Base-by-base conservation (phyloP, 2,888 invertebrate genomes). In the Silvanus unidentatus region DNA sequence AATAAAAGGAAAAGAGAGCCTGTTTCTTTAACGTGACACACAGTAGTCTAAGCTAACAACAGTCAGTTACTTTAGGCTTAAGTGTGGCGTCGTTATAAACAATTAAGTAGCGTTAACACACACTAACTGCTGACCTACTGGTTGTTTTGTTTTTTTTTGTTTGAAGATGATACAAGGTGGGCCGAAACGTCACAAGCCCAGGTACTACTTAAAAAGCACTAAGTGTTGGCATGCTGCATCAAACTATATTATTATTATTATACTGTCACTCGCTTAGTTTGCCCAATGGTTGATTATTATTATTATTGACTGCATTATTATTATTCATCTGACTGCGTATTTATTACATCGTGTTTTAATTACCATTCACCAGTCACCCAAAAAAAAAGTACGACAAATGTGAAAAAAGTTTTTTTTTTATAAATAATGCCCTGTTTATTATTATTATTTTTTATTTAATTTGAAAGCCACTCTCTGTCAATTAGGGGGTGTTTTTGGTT, bases 151-250 rank as follows among this genome's bases (percentile, higher is more conserved):
- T 57, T 62, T 55, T 60, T 53, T 62, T 62, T n/a, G n/a, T n/a
- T n/a, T 56, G 63, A 61, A 62, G 62, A 62, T 58, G 55, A 59
- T 58, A 59, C 61, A 59, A 54, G 52, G 53, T 57, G 61, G 59
- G 58, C 59, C 60, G 59, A 54, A 54, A 51, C 59, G 56, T 58
- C 62, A 55, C 62, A 57, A 61, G 63, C 65, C 62, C 67, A 70
- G 69, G 69, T 70, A 70, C 62, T 63, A 60, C 53, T 62, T 64
- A 64, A 59, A 60, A 62, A 69, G 69, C 70, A 71, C 69, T 71
- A 64, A 68, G 70, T 72, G 70, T 72, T 71, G 68, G 71, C 72
- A 72, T 72, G 72, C 66, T 71, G 70, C 70, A 72, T 71, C 65
- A 58, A 54, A 57, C 12, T 37, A 37, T 58, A 57, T 59, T 57